Conservation (phyloP, 2,797 vertebrate genomes). For the Falco berigora region DNA sequence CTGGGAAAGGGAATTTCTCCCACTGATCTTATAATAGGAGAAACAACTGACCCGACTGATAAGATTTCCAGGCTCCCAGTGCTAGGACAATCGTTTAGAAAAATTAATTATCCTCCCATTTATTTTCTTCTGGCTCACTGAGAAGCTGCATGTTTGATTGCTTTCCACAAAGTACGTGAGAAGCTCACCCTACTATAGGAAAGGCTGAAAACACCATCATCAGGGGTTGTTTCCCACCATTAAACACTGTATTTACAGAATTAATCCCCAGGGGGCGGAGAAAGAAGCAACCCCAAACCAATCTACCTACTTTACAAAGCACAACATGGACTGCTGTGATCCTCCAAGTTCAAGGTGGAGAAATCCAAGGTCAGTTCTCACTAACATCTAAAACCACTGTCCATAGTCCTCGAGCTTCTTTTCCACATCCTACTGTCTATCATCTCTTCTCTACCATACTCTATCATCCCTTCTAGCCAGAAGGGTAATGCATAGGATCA, state of each 20-base stretch:
- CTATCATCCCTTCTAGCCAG: not conserved
- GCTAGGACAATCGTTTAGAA: not conserved
- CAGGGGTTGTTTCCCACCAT: too few relatives aligned
- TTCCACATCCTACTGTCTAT: not conserved
- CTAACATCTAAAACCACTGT: not conserved
- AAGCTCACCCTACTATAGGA: accelerated
- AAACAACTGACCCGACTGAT: not conserved
- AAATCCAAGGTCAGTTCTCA: not conserved
- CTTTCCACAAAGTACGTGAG: not conserved
- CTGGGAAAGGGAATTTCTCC: not conserved
- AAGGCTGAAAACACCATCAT: not conserved
- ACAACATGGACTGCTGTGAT: accelerated
- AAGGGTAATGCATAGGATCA: not conserved
- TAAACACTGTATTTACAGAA: not conserved
- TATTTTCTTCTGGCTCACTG: not conserved
- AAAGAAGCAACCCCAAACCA: not conserved
- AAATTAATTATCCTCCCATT: not conserved
- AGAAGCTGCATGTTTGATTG: not conserved
- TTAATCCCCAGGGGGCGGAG: not conserved
- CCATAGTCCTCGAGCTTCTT: not conserved
- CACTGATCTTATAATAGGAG: not conserved
- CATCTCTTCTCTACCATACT: not conserved
- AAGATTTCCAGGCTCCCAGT: not conserved
- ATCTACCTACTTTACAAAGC: not conserved
- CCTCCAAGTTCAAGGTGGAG: not conserved